Conservation (phyloP, 2,888 invertebrate genomes). For the Galerucella pusilla region DNA sequence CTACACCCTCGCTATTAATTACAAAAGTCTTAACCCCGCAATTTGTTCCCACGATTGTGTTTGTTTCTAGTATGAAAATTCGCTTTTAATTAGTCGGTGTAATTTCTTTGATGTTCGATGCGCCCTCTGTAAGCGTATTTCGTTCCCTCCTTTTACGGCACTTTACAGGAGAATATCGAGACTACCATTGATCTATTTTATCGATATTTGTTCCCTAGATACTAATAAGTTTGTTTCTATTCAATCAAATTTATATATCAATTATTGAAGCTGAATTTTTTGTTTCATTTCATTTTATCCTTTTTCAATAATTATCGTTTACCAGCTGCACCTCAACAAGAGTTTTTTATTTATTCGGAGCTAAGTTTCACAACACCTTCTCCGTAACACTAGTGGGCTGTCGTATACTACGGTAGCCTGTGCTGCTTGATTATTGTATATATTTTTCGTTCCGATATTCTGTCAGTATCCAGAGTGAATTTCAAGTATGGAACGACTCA, state of each 20-base stretch:
- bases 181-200: conserved; percentile 13
- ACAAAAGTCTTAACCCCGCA: conserved; percentile 2
- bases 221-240: not conserved
- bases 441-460: too few relatives aligned
- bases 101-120: conserved; percentile 23
- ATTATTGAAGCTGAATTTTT: too few relatives aligned
- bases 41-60: conserved; percentile 15
- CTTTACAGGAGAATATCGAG: conserved; percentile 11
- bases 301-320: too few relatives aligned
- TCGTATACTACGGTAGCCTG: too few relatives aligned
- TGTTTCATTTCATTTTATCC: too few relatives aligned
- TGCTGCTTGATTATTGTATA: too few relatives aligned
- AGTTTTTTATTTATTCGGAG: too few relatives aligned
- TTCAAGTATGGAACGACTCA: too few relatives aligned
- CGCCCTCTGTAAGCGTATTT: conserved; percentile 3
- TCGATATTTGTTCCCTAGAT: conserved; percentile 15
- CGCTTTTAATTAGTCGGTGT: conserved; percentile 29
- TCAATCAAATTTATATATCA: not conserved
- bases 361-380: too few relatives aligned
- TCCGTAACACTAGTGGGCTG: too few relatives aligned
- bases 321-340: too few relatives aligned
- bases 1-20: conserved; percentile 19
- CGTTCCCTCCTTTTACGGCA: conserved; percentile 9
- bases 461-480: too few relatives aligned
- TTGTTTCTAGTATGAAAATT: conserved; percentile 19